Percentiles rank a stretch among this genome's conserved stretches.
Conservation (phyloP, 2,797 vertebrate genomes). For the Chaetophractus vellerosus region DNA sequence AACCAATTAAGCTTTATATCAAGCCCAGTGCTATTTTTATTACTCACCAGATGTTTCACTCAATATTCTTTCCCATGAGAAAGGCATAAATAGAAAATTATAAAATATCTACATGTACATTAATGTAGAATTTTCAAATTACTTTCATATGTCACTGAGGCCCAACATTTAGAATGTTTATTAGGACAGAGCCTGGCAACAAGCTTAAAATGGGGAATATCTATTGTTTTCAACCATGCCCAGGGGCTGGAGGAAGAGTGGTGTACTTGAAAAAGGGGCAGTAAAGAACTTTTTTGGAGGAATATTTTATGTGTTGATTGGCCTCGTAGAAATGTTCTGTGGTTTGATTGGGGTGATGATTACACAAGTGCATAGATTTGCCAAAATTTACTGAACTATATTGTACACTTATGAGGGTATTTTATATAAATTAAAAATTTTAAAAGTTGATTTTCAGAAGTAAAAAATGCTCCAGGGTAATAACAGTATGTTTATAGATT, state of each 20-base stretch:
- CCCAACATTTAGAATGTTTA: background rate
- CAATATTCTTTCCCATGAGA: conserved; percentile 37
- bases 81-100: conserved; percentile 18
- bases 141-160: background rate
- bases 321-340: background rate
- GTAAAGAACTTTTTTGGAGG: background rate
- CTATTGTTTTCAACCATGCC: background rate
- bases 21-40: background rate
- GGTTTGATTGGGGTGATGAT: background rate
- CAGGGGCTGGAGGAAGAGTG: background rate
- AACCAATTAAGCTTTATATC: background rate
- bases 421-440: conserved; percentile 53
- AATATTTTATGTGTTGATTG: background rate
- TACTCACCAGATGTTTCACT: background rate
- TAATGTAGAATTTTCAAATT: background rate
- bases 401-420: background rate
- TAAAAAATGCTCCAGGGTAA: background rate
- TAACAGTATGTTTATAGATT: background rate
- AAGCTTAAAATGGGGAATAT: background rate
- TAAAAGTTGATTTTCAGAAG: conserved; percentile 16
- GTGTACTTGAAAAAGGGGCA: background rate
- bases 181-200: background rate
- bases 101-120: background rate
- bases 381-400: background rate
- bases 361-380: background rate